These are phyloP conservation scores for Spisula solida DNA, from an alignment of 2,888 invertebrate genomes.

Conservation along the genomic window DNA sequence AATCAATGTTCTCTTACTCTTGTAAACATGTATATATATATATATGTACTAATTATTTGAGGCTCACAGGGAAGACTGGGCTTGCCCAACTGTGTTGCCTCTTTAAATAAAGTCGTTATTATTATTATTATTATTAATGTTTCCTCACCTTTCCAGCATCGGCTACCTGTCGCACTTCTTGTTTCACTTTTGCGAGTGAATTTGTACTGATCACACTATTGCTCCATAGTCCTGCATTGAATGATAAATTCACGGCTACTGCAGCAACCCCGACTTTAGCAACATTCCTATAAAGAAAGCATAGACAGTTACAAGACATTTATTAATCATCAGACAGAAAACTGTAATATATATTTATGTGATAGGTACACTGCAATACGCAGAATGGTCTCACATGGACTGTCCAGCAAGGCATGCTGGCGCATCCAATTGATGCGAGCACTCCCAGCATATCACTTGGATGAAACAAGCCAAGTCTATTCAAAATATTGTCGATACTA, in stretches of 20 bases:
- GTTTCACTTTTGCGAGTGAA: constrained; percentile 36
- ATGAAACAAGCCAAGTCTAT: too few relatives aligned
- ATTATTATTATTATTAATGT: too few relatives aligned
- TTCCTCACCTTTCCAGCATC: neutral
- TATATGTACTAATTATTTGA: too few relatives aligned
- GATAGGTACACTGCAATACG: too few relatives aligned
- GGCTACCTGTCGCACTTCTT: neutral
- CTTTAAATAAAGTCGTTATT: too few relatives aligned
- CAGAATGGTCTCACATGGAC: neutral
- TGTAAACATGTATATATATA: too few relatives aligned
- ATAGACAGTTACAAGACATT: neutral
- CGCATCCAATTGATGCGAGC: neutral
- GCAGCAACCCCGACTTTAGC: constrained; percentile 71
- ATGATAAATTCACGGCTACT: constrained; percentile 75
- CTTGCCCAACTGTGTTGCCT: too few relatives aligned
- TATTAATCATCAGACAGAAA: too few relatives aligned
- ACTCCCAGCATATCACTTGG: neutral
- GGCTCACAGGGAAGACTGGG: too few relatives aligned
- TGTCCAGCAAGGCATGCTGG: neutral
- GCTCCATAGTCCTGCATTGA: constrained; percentile 75
- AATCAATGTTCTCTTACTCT: too few relatives aligned
- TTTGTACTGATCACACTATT: constrained; percentile 35
- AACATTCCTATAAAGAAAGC: constrained; percentile 62
- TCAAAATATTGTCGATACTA: too few relatives aligned
- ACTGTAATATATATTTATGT: too few relatives aligned